These are phyloP conservation scores for Glandiceps talaboti DNA, from an alignment of 53 echinoderm and acorn worm genomes.

Conservation along the genomic window DNA sequence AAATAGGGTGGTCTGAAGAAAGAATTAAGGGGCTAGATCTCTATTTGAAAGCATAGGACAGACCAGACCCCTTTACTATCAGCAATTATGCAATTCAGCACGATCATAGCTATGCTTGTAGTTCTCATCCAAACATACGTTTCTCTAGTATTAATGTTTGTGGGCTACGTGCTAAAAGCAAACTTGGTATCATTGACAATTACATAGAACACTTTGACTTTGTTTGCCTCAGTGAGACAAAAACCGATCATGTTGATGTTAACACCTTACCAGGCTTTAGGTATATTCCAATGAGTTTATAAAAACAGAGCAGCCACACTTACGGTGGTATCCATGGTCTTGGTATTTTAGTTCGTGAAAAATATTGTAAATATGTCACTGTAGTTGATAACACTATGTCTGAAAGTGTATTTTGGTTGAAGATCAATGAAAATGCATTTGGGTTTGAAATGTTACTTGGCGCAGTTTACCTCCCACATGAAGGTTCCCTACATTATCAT, in stretches of 20 bases:
- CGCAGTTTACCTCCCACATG: neutral
- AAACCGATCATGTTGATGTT: neutral
- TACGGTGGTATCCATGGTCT: neutral
- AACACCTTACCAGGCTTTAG: neutral
- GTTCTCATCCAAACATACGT: neutral
- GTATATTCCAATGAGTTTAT: neutral
- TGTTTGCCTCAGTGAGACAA: neutral
- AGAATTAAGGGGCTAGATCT: neutral
- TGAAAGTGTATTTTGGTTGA: neutral
- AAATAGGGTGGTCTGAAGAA: neutral
- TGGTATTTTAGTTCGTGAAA: neutral
- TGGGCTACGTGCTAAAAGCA: neutral
- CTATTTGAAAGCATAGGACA: neutral
- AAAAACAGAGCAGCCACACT: neutral
- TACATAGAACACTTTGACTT: neutral
- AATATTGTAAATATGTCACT: neutral
- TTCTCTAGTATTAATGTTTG: neutral
- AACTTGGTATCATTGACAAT: neutral
- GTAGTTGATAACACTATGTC: neutral
- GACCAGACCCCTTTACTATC: neutral
- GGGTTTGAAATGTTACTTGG: neutral
- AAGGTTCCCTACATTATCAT: neutral
- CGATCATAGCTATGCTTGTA: neutral
- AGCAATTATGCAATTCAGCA: neutral
- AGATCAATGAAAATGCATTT: neutral